These are phyloP conservation scores for Phataginus tetradactyla DNA, from an alignment of 2,797 vertebrate genomes.

Conservation along the genomic window DNA sequence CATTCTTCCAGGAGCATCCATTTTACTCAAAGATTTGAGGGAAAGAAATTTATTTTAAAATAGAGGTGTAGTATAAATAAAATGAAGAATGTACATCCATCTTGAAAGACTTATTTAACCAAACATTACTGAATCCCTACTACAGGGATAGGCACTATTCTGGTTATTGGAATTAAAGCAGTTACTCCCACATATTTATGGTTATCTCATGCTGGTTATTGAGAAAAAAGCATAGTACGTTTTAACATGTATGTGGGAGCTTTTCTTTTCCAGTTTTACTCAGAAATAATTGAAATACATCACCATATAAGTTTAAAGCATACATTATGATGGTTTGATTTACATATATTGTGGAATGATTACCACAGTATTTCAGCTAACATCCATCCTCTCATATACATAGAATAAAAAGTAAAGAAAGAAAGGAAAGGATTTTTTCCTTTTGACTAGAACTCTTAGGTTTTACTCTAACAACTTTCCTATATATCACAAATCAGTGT, in stretches of 20 bases:
- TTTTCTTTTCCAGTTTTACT: background rate
- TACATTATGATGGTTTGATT: background rate
- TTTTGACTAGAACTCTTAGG: background rate
- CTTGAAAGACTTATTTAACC: conserved; percentile 35
- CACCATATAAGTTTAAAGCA: background rate
- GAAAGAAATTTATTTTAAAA: background rate
- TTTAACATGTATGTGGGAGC: background rate
- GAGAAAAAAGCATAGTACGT: background rate
- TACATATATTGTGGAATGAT: background rate
- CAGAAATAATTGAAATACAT: background rate
- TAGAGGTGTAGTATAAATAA: background rate
- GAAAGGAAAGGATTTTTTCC: background rate
- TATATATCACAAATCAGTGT: background rate
- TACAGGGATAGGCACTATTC: background rate
- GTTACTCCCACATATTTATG: background rate
- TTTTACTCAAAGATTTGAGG: background rate
- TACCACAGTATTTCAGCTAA: background rate
- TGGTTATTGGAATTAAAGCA: background rate
- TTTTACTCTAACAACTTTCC: background rate
- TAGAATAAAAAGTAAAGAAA: background rate
- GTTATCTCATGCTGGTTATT: background rate
- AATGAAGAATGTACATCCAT: background rate
- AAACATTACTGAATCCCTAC: background rate
- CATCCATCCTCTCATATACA: background rate
- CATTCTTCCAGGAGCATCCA: background rate